Evolutionary conservation across 2,797 vertebrate genomes (phyloP).

Genomic region (Crenuchus spilurus): DNA sequence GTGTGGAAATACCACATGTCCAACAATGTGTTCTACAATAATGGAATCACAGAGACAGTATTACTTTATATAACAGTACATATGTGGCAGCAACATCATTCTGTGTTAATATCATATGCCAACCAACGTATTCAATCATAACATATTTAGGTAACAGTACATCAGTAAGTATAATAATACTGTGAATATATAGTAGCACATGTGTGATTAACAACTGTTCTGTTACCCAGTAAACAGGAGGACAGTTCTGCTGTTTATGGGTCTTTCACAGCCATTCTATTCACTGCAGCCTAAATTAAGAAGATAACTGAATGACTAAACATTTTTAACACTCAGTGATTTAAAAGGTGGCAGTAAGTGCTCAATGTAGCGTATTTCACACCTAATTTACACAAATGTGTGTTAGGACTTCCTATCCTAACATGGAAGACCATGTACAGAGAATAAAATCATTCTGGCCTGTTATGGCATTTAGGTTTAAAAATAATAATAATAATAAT

Average conservation of each 20-base stretch:
- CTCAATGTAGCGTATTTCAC: neutral
- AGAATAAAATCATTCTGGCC: no score
- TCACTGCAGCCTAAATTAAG: no score
- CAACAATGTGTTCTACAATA: neutral
- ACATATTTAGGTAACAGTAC: neutral
- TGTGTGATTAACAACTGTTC: no score
- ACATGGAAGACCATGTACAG: no score
- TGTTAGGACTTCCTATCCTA: neutral
- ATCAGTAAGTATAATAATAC: neutral
- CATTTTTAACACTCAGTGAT: no score
- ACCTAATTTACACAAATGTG: neutral
- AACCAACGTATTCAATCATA: neutral
- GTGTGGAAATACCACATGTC: conserved; percentile 1
- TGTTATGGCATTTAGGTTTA: no score
- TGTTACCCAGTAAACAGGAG: neutral
- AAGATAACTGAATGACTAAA: no score
- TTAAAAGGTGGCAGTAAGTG: neutral
- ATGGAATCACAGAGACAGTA: neutral
- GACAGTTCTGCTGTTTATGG: neutral
- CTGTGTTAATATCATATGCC: neutral
- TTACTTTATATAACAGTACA: neutral
- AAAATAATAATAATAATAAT: no score
- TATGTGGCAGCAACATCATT: neutral
- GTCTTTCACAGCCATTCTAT: no score
- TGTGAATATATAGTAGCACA: no score